Evolutionary conservation across 2,113 vertebrate species (phyloP).

Genomic region (Pogonocichla stellata): DNA sequence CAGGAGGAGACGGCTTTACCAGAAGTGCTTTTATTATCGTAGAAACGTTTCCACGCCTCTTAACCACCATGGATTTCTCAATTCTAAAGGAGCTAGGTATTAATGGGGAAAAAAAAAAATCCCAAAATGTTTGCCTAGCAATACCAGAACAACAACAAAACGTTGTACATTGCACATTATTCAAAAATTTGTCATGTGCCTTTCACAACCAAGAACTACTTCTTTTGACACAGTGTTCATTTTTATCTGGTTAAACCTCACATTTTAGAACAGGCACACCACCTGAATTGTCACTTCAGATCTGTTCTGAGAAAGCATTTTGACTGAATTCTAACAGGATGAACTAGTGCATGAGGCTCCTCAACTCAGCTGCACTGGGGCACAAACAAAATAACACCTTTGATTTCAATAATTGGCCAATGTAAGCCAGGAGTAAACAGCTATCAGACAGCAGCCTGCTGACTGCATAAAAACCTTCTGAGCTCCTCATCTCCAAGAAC

Average conservation of each 20-base stretch:
- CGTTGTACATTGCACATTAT: background rate
- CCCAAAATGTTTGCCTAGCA: background rate
- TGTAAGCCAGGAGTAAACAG: background rate
- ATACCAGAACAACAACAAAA: background rate
- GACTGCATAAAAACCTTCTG: background rate
- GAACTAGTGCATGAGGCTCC: background rate
- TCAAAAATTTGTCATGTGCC: background rate
- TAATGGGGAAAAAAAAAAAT: background rate
- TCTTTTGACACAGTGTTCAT: background rate
- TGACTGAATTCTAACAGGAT: background rate
- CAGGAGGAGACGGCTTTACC: background rate
- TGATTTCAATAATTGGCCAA: background rate
- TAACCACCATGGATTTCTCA: conserved; percentile 24
- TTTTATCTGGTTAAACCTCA: background rate
- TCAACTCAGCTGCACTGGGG: background rate
- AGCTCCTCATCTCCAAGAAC: background rate
- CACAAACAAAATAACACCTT: background rate
- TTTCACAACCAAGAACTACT: background rate
- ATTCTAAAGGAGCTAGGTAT: conserved; percentile 9
- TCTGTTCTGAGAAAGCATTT: conserved; percentile 14
- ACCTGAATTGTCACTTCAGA: background rate
- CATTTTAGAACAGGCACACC: background rate
- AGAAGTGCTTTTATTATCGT: conserved; percentile 58
- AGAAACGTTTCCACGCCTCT: conserved; percentile 15
- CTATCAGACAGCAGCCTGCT: background rate